These are phyloP conservation scores for Sardina pilchardus DNA, from an alignment of 2,113 vertebrate genomes.

Conservation along the genomic window DNA sequence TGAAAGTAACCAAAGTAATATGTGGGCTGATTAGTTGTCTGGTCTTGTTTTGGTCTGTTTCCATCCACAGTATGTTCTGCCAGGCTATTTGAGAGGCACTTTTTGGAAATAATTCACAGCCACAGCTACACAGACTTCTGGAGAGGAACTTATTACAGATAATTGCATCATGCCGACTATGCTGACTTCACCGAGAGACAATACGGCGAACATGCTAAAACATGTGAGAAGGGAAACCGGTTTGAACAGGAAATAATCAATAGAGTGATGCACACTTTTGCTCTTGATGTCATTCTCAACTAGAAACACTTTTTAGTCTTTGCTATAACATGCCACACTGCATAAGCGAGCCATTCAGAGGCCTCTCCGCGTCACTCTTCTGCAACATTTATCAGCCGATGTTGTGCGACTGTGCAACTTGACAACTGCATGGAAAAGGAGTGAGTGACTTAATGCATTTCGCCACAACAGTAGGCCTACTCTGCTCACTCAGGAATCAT, in stretches of 20 bases:
- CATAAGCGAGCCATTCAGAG: not conserved
- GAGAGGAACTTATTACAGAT: not conserved
- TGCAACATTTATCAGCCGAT: not conserved
- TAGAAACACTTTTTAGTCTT: not conserved
- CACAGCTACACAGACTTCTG: not conserved
- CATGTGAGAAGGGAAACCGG: not conserved
- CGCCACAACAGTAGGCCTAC: not conserved
- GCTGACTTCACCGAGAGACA: constrained; percentile 8
- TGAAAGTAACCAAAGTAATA: not conserved
- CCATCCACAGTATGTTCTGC: not conserved
- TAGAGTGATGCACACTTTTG: not conserved
- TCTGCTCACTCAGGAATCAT: not conserved
- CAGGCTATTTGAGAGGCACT: not conserved
- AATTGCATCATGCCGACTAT: constrained; percentile 13
- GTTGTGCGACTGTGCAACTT: not conserved
- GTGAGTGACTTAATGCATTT: not conserved
- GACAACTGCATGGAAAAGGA: not conserved
- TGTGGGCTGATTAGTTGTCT: not conserved
- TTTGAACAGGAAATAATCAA: not conserved
- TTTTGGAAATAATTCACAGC: not conserved
- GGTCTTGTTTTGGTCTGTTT: not conserved
- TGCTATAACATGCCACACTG: not conserved
- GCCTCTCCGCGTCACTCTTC: not conserved
- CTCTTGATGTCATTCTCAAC: not conserved
- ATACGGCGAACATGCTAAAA: not conserved